phyloP scores from a whole-genome alignment of 2,113 vertebrate species.

The Tiliqua scincoides region DNA sequence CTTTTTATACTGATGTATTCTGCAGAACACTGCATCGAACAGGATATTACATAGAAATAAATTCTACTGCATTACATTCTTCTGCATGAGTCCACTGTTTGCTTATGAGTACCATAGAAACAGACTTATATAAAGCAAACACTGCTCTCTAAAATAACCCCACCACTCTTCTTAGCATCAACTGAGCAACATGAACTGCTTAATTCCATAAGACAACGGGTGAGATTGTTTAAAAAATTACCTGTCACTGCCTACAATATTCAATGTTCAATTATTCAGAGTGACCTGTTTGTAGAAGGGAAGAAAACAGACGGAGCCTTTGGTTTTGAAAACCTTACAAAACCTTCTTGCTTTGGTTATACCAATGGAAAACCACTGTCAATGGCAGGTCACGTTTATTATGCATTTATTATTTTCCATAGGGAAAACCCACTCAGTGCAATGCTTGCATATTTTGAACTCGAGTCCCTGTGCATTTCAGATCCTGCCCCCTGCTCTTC shows the following conservation, averaged over 20 bases:
- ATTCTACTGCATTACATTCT: not conserved
- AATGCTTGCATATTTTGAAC: too few species aligned
- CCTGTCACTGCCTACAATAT: not conserved
- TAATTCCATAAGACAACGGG: conserved; percentile 3
- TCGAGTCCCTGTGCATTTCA: not conserved
- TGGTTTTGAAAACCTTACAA: not conserved
- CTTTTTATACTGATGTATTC: not conserved
- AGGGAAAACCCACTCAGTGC: not conserved
- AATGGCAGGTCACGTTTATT: not conserved
- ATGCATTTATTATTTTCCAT: too few species aligned
- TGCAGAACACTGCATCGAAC: not conserved
- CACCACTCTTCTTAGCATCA: not conserved
- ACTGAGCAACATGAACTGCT: not conserved
- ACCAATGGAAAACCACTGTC: not conserved
- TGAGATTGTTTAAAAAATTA: not conserved
- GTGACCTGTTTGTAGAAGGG: not conserved
- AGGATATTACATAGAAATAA: not conserved
- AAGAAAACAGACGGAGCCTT: not conserved
- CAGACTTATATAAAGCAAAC: not conserved
- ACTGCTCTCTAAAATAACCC: not conserved
- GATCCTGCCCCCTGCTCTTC: not conserved
- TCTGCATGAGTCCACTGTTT: not conserved
- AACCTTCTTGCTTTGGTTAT: not conserved
- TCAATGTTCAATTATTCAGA: not conserved
- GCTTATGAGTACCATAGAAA: conserved; percentile 17